These are phyloP conservation scores for Falco concolor DNA, from an alignment of 2,797 vertebrate genomes.

Conservation along the genomic window DNA sequence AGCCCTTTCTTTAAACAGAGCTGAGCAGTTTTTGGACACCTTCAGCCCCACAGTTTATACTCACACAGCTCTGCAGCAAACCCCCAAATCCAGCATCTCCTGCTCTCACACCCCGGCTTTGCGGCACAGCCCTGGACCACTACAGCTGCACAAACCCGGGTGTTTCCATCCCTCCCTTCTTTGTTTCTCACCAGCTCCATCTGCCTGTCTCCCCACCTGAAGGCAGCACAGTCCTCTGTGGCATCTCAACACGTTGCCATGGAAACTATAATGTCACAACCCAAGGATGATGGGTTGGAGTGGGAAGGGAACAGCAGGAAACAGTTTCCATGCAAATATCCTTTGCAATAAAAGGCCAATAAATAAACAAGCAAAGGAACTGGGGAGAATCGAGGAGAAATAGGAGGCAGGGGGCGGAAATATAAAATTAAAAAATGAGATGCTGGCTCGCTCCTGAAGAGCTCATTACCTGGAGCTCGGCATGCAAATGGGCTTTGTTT, in stretches of 20 bases:
- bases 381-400: not conserved
- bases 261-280: conserved; percentile 29
- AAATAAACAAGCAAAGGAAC: not conserved
- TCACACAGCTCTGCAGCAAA: accelerated
- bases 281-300: conserved; percentile 1
- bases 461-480: not conserved
- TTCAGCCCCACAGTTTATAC: accelerated
- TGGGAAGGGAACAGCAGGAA: conserved; percentile 47
- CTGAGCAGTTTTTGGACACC: accelerated
- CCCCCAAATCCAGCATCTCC: accelerated
- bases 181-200: not conserved
- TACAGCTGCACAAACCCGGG: accelerated
- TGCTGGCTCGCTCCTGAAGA: not conserved
- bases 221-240: conserved; percentile 6
- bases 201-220: conserved; percentile 46
- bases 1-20: no score
- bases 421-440: not conserved
- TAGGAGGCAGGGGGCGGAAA: not conserved
- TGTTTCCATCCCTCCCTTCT: not conserved
- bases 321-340: conserved; percentile 51
- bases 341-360: conserved; percentile 17
- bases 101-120: accelerated
- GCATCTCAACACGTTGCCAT: conserved; percentile 33
- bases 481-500: not conserved
- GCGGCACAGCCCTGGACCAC: accelerated